phyloP scores from a whole-genome alignment of 1,140 invertebrate genomes.

The Caenorhabditis elegans region WBcel235 BX284605.5:11781501-11782000 shows the following conservation, averaged over 20 bases:
- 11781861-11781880: slow-evolving; percentile 35
- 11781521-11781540: slow-evolving; percentile 33
- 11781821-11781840: slow-evolving; percentile 37
- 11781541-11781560: slow-evolving; percentile 3
- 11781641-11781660: too few species aligned
- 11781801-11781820: slow-evolving; percentile 38
- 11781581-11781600: slow-evolving; percentile 36
- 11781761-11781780: too few species aligned
- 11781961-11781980: slow-evolving; percentile 32
- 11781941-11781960: slow-evolving; percentile 9
- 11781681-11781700: too few species aligned
- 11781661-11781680: too few species aligned
- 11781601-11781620: not conserved
- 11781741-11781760: too few species aligned
- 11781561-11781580: slow-evolving; percentile 31
- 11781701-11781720: too few species aligned
- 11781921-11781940: not conserved
- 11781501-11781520: slow-evolving; percentile 33
- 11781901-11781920: slow-evolving; percentile 30
- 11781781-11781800: too few species aligned
- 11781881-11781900: slow-evolving; percentile 43
- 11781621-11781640: not conserved
- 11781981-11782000: slow-evolving; percentile 36
- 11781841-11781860: slow-evolving; percentile 38
- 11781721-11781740: too few species aligned